Percentiles rank a stretch among this genome's conserved stretches.
phyloP scores from a whole-genome alignment of 2,113 vertebrate genomes.

The Alouatta palliata region DNA sequence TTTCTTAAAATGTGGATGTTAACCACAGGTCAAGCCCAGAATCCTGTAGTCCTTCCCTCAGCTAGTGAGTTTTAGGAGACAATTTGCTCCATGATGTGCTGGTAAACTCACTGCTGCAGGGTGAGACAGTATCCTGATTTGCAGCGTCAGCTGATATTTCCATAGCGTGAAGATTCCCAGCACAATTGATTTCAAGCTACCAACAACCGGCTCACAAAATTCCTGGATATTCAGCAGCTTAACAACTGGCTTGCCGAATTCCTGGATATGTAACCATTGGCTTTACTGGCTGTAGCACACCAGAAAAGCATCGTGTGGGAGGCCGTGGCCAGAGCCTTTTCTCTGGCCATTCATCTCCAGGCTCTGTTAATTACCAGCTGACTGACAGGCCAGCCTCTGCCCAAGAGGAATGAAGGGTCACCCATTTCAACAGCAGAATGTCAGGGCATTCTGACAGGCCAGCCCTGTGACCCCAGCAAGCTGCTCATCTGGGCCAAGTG shows the following conservation, averaged over 20 bases:
- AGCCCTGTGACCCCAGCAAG: neutral
- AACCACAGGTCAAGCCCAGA: neutral
- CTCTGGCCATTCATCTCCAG: neutral
- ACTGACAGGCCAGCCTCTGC: neutral
- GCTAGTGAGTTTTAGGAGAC: neutral
- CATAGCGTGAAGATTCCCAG: neutral
- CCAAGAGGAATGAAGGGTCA: neutral
- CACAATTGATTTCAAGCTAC: neutral
- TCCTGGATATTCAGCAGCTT: neutral
- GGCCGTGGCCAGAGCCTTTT: fast-evolving
- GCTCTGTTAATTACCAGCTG: neutral
- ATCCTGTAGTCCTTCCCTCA: neutral
- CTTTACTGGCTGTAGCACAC: neutral
- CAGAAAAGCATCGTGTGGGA: neutral
- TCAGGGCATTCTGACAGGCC: neutral
- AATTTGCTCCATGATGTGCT: neutral
- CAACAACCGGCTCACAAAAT: neutral
- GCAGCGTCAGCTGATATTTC: neutral
- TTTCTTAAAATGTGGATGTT: neutral
- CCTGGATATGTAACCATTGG: neutral
- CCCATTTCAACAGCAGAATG: neutral
- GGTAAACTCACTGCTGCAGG: neutral
- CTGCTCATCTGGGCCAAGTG: neutral
- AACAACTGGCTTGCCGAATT: neutral
- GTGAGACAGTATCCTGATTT: neutral